A percentile compares a stretch with the other conserved stretches of the same genome.
phyloP scores from a whole-genome alignment of 2,113 vertebrate species.

The Gymnobelideus leadbeateri region DNA sequence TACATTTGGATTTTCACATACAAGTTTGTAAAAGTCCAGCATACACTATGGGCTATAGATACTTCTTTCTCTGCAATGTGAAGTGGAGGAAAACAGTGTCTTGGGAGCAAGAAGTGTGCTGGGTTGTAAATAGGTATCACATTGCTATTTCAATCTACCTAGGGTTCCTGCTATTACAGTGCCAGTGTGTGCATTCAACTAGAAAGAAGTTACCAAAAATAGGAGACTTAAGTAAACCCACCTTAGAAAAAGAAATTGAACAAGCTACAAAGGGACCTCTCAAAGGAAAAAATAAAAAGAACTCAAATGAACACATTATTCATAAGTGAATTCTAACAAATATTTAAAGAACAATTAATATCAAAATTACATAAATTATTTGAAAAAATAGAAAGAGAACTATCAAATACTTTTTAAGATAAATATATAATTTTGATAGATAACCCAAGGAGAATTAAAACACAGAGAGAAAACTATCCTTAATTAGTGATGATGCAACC shows the following conservation, averaged over 20 bases:
- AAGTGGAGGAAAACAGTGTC: background rate
- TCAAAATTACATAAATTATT: background rate
- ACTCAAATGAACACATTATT: background rate
- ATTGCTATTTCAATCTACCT: background rate
- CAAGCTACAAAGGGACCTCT: background rate
- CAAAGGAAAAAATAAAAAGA: background rate
- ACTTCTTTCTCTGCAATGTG: slow-evolving; percentile 41
- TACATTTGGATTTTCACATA: slow-evolving; percentile 29
- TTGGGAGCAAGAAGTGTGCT: background rate
- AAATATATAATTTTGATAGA: background rate
- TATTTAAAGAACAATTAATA: background rate
- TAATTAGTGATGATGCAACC: background rate
- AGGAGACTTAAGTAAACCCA: background rate
- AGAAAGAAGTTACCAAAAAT: background rate
- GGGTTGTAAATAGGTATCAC: background rate
- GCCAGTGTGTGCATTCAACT: background rate
- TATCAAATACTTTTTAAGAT: background rate
- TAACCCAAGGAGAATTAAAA: background rate
- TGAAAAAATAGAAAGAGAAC: background rate
- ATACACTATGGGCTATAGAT: background rate
- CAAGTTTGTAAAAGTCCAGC: background rate
- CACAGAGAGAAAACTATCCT: background rate
- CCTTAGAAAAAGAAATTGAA: background rate
- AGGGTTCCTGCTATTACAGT: background rate
- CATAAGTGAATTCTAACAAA: background rate